Evolutionary conservation across 2,113 vertebrate species (phyloP).

Genomic region (Poeciliopsis turrubarensis): DNA sequence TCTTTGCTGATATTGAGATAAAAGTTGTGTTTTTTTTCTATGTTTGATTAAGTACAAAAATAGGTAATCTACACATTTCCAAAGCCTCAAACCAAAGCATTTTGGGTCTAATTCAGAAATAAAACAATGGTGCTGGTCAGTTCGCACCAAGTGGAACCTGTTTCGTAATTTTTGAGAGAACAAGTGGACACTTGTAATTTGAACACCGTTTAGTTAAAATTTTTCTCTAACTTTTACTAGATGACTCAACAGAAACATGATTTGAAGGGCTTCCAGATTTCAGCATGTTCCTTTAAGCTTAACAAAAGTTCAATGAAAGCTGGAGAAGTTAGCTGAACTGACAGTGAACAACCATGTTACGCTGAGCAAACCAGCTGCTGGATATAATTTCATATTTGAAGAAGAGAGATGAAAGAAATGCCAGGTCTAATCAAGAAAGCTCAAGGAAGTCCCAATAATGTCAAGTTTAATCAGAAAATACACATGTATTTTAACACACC

Average conservation of each 20-base stretch:
- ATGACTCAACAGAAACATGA: neutral
- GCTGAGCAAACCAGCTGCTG: constrained; percentile 3
- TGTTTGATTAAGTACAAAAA: too few species aligned
- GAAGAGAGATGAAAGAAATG: neutral
- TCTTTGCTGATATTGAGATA: too few species aligned
- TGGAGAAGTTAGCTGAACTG: neutral
- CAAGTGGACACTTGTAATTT: neutral
- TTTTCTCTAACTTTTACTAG: too few species aligned
- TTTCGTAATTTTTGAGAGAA: neutral
- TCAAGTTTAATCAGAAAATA: neutral
- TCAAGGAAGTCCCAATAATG: neutral
- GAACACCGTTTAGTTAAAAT: neutral
- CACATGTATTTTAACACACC: neutral
- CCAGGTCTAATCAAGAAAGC: neutral
- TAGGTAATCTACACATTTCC: too few species aligned
- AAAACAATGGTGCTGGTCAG: too few species aligned
- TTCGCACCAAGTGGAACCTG: too few species aligned
- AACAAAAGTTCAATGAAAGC: neutral
- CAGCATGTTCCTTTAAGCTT: neutral
- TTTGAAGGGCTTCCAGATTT: neutral
- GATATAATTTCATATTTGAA: neutral
- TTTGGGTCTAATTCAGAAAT: too few species aligned
- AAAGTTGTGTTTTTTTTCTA: too few species aligned
- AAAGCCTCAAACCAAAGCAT: neutral
- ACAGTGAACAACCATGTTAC: neutral